phyloP scores from a whole-genome alignment of 2,888 invertebrate genomes.

The Drosophila flavopinicola region DNA sequence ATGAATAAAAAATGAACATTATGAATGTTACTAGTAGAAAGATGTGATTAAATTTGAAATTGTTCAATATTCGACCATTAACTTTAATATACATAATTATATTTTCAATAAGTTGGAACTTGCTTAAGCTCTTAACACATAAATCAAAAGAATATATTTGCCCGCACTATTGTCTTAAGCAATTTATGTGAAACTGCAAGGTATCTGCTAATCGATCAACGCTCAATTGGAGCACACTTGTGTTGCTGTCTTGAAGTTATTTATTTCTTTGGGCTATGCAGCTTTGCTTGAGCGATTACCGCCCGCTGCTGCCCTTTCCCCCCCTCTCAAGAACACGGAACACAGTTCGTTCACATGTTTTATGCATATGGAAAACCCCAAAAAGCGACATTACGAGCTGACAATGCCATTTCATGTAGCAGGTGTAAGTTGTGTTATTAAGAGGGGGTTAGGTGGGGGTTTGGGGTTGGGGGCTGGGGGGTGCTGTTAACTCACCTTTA shows the following conservation, averaged over 20 bases:
- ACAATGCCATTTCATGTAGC: constrained; percentile 51
- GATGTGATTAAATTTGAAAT: too few relatives aligned
- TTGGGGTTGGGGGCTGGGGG: background rate
- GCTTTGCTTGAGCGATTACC: constrained; percentile 2
- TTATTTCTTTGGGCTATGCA: constrained; percentile 12
- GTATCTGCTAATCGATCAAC: background rate
- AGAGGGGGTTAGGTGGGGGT: background rate
- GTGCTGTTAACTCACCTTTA: constrained; percentile 88
- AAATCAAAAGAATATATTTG: too few relatives aligned
- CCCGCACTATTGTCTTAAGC: too few relatives aligned
- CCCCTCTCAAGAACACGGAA: constrained; percentile 23
- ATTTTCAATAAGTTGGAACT: too few relatives aligned
- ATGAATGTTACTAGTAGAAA: too few relatives aligned
- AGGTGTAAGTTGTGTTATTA: constrained; percentile 24
- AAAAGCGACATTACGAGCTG: constrained; percentile 60
- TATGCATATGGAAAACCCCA: constrained; percentile 28
- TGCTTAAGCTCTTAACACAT: too few relatives aligned
- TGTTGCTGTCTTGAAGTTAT: too few relatives aligned
- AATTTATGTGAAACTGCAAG: too few relatives aligned
- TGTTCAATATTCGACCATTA: too few relatives aligned
- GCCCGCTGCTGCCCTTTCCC: background rate
- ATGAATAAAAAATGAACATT: too few relatives aligned
- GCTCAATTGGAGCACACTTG: background rate
- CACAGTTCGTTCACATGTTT: constrained; percentile 70
- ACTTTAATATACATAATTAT: too few relatives aligned